phyloP scores from a whole-genome alignment of 2,797 vertebrate species.

The Sebastes umbrosus region DNA sequence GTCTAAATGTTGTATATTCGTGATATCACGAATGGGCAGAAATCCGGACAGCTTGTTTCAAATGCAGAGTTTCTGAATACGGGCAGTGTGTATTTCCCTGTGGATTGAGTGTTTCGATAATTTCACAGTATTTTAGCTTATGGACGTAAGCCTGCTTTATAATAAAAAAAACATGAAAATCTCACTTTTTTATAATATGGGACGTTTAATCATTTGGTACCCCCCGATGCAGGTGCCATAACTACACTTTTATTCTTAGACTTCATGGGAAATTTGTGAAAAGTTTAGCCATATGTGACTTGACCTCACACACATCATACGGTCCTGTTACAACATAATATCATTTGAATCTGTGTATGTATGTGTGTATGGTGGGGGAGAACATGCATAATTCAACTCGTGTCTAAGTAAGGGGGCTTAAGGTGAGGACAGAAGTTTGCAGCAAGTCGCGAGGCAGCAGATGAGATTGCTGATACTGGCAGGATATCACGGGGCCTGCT shows the following conservation, averaged over 20 bases:
- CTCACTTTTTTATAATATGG: no score
- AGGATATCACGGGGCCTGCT: conserved; percentile 31
- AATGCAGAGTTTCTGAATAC: no score
- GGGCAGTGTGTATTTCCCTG: no score
- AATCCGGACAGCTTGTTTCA: no score
- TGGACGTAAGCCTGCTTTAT: no score
- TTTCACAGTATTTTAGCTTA: no score
- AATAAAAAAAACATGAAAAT: no score
- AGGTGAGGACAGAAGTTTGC: conserved; percentile 41
- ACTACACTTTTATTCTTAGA: neutral
- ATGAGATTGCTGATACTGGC: conserved; percentile 52
- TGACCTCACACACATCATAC: neutral
- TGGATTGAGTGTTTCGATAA: no score
- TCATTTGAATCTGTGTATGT: neutral
- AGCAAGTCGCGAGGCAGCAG: conserved; percentile 22
- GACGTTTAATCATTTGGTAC: no score
- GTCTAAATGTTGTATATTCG: no score
- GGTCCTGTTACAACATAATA: neutral
- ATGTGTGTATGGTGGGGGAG: neutral
- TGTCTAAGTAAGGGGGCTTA: conserved; percentile 25
- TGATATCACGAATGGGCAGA: no score
- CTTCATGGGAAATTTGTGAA: neutral
- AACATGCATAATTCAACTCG: conserved; percentile 38
- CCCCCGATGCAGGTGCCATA: neutral
- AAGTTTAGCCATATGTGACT: neutral